Evolutionary conservation across 2,113 vertebrate species (phyloP).

Genomic region (Grammomys surdaster): DNA sequence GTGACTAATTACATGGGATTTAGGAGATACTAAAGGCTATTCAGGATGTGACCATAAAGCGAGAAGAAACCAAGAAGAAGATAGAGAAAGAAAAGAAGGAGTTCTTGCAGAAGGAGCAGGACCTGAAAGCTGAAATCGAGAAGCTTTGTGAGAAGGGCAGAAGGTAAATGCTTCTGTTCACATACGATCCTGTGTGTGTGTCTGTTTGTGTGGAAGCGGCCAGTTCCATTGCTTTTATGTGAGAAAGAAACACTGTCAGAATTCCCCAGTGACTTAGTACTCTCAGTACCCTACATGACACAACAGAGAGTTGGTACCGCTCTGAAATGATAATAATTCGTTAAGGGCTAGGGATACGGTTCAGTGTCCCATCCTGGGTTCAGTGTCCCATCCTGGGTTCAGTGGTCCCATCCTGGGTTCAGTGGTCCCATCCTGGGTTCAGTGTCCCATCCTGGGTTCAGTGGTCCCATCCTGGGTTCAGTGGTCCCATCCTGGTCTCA

Average conservation of each 20-base stretch:
- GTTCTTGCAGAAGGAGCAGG: slow-evolving; percentile 90
- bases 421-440: neutral
- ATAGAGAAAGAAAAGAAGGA: slow-evolving; percentile 93
- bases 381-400: neutral
- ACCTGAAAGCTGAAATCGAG: slow-evolving; percentile 90
- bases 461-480: too few species aligned
- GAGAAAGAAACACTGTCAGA: slow-evolving; percentile 43
- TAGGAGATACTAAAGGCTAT: slow-evolving; percentile 87
- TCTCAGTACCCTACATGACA: neutral
- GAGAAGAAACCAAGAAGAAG: slow-evolving; percentile 91
- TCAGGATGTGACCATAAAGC: slow-evolving; percentile 89
- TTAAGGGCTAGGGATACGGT: neutral
- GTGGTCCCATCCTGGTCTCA: too few species aligned
- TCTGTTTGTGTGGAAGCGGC: neutral
- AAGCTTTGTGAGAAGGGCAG: slow-evolving; percentile 89
- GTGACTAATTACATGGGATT: neutral
- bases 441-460: too few species aligned
- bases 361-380: neutral
- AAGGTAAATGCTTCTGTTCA: slow-evolving; percentile 84
- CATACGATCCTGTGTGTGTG: neutral
- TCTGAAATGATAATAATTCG: neutral
- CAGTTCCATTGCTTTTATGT: slow-evolving; percentile 47
- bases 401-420: too few species aligned
- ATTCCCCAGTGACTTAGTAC: slow-evolving; percentile 25
- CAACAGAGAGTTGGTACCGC: neutral